These are phyloP conservation scores for Orycteropus afer DNA, from an alignment of 2,113 vertebrate genomes.

Conservation along the genomic window DNA sequence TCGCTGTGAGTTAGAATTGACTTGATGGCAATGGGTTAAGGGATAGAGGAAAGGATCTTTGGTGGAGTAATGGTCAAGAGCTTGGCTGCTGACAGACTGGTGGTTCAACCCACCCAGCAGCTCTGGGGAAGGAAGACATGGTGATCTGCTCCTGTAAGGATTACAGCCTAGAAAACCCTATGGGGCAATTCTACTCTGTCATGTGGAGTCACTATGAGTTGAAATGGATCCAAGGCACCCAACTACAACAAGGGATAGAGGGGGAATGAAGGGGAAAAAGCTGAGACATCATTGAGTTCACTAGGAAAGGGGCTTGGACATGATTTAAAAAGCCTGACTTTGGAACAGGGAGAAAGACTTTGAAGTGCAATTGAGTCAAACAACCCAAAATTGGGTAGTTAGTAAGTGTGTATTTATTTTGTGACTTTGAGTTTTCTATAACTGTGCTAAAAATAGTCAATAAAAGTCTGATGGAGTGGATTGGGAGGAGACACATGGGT, in stretches of 20 bases:
- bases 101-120: not conserved
- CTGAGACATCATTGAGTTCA: not conserved
- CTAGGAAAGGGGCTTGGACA: not conserved
- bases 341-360: not conserved
- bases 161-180: not conserved
- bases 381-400: not conserved
- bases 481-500: not conserved
- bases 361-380: not conserved
- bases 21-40: not conserved
- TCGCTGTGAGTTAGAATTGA: not conserved
- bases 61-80: not conserved
- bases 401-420: not conserved
- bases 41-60: not conserved
- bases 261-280: not conserved
- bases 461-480: not conserved
- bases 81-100: not conserved
- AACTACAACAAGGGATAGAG: not conserved
- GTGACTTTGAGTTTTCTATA: not conserved
- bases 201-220: not conserved
- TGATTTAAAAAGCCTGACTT: not conserved
- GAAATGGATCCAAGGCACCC: not conserved
- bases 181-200: not conserved
- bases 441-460: not conserved
- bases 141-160: not conserved
- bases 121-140: not conserved